Base-by-base conservation (phyloP, 2,797 vertebrate species). In the Malacoctenus gilli region DNA sequence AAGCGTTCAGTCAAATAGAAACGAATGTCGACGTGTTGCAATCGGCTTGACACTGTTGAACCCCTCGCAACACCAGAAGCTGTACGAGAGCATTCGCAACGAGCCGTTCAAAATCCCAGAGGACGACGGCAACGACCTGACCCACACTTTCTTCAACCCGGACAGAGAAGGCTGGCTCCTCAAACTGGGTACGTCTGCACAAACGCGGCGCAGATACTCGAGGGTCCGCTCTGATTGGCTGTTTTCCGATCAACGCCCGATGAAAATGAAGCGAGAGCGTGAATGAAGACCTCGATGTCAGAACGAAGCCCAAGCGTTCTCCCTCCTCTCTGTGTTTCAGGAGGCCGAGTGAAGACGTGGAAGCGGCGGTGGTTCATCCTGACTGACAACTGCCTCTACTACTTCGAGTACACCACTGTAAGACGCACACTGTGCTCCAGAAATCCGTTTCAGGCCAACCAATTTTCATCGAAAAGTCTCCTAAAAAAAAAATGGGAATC, bases 91-190 rank as follows among this genome's bases (percentile, higher is more conserved):
- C 85, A 98, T 97, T 68, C 94, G 88, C 67, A 95, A 89, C 0
- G 95, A 97, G 68, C 96, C 96, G 0, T 97, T 98, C 82, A 96
- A 96, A 84, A 98, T 97, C 68, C 96, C 82, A 20, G 91, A 95
- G 47, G 93, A 98, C 0, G 95, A 97, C 2, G 95, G 95, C 14
- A 93, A 96, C 0, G 95, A 97, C 70, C 92, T 97, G 61, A 98
- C 95, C 0, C 95, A 96, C 73, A 97, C 95, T 18, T 98, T 98
- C 90, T 98, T 98, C 91, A 97, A 98, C 79, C 95, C 96, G 0
- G 95, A 94, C 72, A 90, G 87, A 0, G 96, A 98, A 82, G 96
- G 96, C 59, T 98, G 96, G 96, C 94, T 98, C 15, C 92, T 95
- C 19, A 98, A 98, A 72, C 90, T 98, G 25, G 96, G 96, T 97